Base-by-base conservation (phyloP, 2,888 invertebrate species). In the Epinotia demarniana region DNA sequence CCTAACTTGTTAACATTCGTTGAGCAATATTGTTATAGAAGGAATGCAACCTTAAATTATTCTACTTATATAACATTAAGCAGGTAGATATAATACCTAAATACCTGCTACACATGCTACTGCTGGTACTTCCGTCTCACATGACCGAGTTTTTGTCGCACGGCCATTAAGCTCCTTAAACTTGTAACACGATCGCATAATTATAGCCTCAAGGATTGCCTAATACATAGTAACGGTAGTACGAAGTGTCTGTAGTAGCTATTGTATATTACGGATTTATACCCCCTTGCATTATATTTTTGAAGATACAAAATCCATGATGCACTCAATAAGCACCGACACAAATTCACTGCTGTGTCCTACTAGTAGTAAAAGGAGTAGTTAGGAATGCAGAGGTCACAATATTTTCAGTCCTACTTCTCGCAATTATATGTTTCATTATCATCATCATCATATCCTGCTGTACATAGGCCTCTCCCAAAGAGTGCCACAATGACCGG, bases 151-250 rank as follows among this genome's bases (percentile, higher is more conserved):
- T 68, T 69, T 74, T 74, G 61, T 57, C 13, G 55, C 27, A 9
- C 9, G 19, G 8, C 27, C n/a, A 57, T 63, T 69, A 73, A 68
- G 62, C 73, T 67, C 23, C 69, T 64, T 64, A 27, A 53, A 70
- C 46, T 43, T 57, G 68, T 69, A 74, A 74, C 73, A 46, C 62
- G 69, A 63, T 64, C 55, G 58, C 27, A 69, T 74, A 74, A 74
- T 74, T 57, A 74, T 58, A 63, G 69, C 57, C 58, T 70, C 18
- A 9, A 49, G 33, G 33, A 58, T 33, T 18, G 27, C 60, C 27
- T 27, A 5, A 8, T 27, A 27, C 23, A 1, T 16, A 2, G 9
- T 60, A 27, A 49, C 16, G 49, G 16, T 49, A 49, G 49, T 49
- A 4, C 3, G 13, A 49, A 49, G 39, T 39, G 39, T 39, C 39